A percentile compares a stretch with the other conserved stretches of the same genome.
phyloP scores from a whole-genome alignment of 1,140 invertebrate genomes.

The Pseudoatta argentina region DNA sequence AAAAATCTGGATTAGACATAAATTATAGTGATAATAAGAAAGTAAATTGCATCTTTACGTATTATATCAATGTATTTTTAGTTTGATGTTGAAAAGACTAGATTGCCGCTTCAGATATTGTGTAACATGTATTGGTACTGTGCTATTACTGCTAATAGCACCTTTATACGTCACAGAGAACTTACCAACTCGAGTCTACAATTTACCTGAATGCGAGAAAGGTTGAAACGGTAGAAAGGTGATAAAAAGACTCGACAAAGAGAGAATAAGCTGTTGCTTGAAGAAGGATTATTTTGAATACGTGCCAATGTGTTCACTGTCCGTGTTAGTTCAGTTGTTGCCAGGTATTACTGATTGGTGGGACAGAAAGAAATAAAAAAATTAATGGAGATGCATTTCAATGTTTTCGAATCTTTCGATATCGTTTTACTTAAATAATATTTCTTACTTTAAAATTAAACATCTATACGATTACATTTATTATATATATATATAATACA shows the following conservation, averaged over 20 bases:
- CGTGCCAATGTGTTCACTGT: conserved; percentile 13
- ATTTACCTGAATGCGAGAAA: conserved; percentile 44
- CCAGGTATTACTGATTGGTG: conserved; percentile 26
- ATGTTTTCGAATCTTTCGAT: background rate
- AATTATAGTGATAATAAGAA: background rate
- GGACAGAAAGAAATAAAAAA: background rate
- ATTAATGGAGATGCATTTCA: background rate
- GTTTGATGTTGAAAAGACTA: background rate
- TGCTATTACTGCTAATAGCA: conserved; percentile 33
- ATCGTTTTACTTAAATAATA: background rate
- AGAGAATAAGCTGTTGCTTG: conserved; percentile 12
- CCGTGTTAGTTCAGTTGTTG: conserved; percentile 9
- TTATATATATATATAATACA: too few species aligned
- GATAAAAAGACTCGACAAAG: conserved; percentile 14
- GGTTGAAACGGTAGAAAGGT: background rate
- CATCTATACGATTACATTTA: background rate
- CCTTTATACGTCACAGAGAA: conserved; percentile 10
- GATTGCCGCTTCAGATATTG: background rate
- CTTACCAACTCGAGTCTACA: background rate
- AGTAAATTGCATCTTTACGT: background rate
- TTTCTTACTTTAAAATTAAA: conserved; percentile 4
- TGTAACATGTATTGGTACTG: background rate
- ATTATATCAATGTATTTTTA: background rate
- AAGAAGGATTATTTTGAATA: conserved; percentile 44
- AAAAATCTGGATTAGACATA: background rate